Evolutionary conservation across 2,888 invertebrate species (phyloP).

Genomic region (Heliconius sara): DNA sequence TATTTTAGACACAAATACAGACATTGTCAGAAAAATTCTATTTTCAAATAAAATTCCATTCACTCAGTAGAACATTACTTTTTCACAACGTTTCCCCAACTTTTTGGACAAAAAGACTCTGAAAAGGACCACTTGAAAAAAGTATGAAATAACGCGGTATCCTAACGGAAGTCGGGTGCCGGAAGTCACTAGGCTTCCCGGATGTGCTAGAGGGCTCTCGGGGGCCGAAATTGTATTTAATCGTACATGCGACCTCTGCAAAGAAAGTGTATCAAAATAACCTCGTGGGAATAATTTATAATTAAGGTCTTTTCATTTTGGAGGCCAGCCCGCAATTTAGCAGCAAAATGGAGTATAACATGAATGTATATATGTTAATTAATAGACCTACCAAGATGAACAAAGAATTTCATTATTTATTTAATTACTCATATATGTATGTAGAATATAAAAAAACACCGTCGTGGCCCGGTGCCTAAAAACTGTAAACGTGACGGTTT

Average conservation of each 20-base stretch:
- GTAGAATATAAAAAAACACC: not conserved
- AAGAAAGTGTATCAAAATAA: conserved; percentile 50
- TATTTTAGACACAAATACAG: conserved; percentile 30
- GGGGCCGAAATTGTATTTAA: conserved; percentile 78
- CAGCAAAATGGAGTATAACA: conserved; percentile 41
- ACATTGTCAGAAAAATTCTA: conserved; percentile 44
- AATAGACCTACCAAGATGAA: conserved; percentile 7
- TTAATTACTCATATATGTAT: not conserved
- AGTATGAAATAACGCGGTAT: conserved; percentile 74
- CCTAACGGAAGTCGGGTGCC: conserved; percentile 75
- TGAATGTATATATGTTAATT: conserved; percentile 11
- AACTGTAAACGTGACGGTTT: too few species aligned
- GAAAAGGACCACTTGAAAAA: conserved; percentile 69
- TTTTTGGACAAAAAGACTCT: conserved; percentile 70
- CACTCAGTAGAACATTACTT: conserved; percentile 54
- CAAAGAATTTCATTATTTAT: not conserved
- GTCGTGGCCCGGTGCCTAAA: too few species aligned
- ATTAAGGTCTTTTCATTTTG: conserved; percentile 57
- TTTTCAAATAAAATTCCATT: conserved; percentile 48
- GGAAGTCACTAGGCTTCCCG: conserved; percentile 81
- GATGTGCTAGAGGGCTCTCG: conserved; percentile 76
- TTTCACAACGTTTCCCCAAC: conserved; percentile 59
- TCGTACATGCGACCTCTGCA: conserved; percentile 63
- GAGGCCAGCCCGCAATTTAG: conserved; percentile 41
- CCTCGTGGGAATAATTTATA: conserved; percentile 59